These are phyloP conservation scores for Spheniscus mendiculus DNA, from an alignment of 2,113 vertebrate species.

Conservation along the genomic window DNA sequence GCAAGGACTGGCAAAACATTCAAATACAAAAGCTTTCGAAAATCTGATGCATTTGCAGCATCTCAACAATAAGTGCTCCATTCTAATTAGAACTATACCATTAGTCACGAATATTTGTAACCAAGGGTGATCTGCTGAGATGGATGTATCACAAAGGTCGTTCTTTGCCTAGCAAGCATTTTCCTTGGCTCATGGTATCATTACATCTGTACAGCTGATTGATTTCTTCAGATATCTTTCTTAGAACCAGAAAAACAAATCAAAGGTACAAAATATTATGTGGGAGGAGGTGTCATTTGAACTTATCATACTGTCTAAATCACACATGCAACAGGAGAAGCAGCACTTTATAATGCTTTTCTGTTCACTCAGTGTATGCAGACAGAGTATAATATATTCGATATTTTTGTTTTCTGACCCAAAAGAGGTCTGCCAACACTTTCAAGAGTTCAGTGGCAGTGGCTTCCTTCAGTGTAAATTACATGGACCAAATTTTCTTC, in stretches of 20 bases:
- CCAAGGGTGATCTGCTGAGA: constrained; percentile 61
- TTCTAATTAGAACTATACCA: not conserved
- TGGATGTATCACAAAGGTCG: not conserved
- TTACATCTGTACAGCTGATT: not conserved
- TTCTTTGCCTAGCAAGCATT: not conserved
- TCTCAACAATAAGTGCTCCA: not conserved
- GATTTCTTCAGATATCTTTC: not conserved
- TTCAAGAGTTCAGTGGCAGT: not conserved
- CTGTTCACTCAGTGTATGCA: not conserved
- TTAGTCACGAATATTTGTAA: constrained; percentile 19
- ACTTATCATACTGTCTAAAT: not conserved
- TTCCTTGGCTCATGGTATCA: not conserved
- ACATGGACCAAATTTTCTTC: not conserved
- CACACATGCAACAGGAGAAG: not conserved
- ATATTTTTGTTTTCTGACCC: not conserved
- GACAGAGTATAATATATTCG: not conserved
- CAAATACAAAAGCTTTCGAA: not conserved
- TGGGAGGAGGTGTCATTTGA: not conserved
- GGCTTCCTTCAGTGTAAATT: not conserved
- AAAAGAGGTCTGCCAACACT: not conserved
- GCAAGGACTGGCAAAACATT: not conserved
- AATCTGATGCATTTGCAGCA: not conserved
- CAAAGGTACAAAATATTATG: not conserved
- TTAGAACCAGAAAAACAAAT: not conserved
- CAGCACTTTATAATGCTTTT: not conserved